Conservation (phyloP, 2,113 vertebrate species). For the Ciconia boyciana region DNA sequence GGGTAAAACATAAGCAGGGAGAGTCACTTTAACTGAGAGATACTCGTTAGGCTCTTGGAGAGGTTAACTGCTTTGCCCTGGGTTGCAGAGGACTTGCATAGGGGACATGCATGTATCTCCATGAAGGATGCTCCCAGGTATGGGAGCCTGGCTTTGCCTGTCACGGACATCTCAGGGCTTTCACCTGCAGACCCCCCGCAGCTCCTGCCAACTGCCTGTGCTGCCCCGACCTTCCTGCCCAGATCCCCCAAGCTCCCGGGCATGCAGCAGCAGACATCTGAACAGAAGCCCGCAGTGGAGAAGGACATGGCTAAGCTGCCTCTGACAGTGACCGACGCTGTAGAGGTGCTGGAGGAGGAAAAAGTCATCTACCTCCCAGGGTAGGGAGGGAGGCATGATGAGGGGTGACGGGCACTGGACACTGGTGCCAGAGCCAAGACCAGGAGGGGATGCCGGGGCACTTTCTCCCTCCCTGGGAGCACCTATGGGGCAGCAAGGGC, state of each 20-base stretch:
- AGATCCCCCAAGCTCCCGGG: neutral
- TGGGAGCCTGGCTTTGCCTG: neutral
- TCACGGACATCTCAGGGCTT: rapidly evolving
- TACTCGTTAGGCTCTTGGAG: rapidly evolving
- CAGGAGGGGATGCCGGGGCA: neutral
- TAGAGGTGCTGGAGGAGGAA: neutral
- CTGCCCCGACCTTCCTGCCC: neutral
- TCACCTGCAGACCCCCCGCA: neutral
- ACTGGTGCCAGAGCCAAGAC: neutral
- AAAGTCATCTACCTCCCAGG: neutral
- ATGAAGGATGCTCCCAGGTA: neutral
- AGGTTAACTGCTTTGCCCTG: neutral
- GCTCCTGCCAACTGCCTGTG: neutral
- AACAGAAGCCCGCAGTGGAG: neutral
- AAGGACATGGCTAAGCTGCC: neutral
- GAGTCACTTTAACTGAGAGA: neutral
- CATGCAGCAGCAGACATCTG: neutral
- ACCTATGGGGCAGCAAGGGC: neutral
- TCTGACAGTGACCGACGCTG: neutral
- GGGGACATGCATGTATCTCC: neutral
- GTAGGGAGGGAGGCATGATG: neutral
- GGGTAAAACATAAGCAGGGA: neutral
- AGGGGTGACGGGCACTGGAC: neutral
- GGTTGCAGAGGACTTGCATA: neutral
- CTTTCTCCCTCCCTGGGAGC: neutral